Conservation (phyloP, 2,888 invertebrate genomes). For the Eustalomyia histrio region DNA sequence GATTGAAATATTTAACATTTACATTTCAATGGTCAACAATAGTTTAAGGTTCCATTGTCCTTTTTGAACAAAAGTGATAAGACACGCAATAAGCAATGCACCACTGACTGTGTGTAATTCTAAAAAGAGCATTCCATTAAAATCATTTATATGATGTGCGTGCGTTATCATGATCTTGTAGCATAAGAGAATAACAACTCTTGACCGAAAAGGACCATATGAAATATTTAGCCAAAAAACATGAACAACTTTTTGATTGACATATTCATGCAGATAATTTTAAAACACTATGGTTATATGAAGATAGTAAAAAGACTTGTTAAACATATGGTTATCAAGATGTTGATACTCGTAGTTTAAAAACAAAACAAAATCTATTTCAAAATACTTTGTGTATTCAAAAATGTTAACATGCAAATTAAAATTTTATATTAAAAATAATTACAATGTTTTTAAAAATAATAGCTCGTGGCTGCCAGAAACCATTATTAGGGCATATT, state of each 20-base stretch:
- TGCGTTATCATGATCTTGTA: background rate
- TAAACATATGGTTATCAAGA: background rate
- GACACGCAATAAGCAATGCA: background rate
- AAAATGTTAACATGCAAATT: background rate
- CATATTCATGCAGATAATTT: constrained; percentile 29
- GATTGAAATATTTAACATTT: background rate
- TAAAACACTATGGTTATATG: background rate
- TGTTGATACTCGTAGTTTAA: too few relatives aligned
- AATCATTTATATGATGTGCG: background rate
- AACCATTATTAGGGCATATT: background rate
- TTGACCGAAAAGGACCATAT: constrained; percentile 26
- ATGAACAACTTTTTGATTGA: constrained; percentile 36
- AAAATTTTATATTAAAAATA: background rate
- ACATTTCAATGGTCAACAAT: too few relatives aligned
- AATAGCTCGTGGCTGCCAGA: background rate
- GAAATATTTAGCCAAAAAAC: constrained; percentile 25
- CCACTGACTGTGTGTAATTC: background rate
- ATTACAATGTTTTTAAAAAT: background rate
- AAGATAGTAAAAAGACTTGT: background rate
- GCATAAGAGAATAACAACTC: background rate
- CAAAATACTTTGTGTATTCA: background rate
- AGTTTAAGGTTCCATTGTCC: background rate
- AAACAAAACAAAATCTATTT: too few relatives aligned
- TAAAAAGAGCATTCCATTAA: background rate
- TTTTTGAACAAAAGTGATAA: background rate